Evolutionary conservation across 1,140 invertebrate genomes (phyloP).

Genomic region (Zaprionus tsacasi): DNA sequence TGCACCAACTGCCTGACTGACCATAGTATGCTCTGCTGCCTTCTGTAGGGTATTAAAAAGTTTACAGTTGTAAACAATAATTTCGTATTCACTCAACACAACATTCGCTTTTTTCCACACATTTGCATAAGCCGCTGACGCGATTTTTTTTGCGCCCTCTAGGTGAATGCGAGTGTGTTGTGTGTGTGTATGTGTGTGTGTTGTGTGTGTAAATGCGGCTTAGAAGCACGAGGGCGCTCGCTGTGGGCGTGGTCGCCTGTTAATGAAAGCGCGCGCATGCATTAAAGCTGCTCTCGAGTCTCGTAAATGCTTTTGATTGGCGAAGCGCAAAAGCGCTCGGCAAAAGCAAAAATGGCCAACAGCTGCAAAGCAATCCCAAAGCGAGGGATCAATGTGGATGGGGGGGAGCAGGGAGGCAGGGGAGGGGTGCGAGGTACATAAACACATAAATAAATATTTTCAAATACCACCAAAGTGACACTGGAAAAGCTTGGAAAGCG

Average conservation of each 20-base stretch:
- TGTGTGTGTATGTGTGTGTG: neutral
- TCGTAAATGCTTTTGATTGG: constrained; percentile 75
- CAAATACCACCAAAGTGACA: constrained; percentile 50
- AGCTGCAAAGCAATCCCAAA: constrained; percentile 34
- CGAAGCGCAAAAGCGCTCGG: constrained; percentile 74
- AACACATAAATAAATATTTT: constrained; percentile 56
- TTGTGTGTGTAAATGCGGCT: constrained; percentile 60
- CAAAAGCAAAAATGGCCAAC: constrained; percentile 49
- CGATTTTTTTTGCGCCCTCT: constrained; percentile 67
- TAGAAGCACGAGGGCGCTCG: constrained; percentile 45
- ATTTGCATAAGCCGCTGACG: constrained; percentile 82
- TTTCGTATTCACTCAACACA: constrained; percentile 81
- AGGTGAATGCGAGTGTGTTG: constrained; percentile 26
- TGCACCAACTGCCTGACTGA: neutral
- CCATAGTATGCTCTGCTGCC: neutral
- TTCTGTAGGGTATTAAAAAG: constrained; percentile 60
- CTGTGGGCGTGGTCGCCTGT: constrained; percentile 68
- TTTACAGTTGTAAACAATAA: constrained; percentile 84
- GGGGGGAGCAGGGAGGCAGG: no score
- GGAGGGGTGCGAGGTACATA: neutral
- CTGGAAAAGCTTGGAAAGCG: constrained; percentile 21
- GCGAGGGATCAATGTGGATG: neutral
- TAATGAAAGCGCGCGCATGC: constrained; percentile 81
- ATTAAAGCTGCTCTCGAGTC: constrained; percentile 69
- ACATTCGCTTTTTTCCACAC: constrained; percentile 59